Conservation (phyloP, 2,797 vertebrate genomes). For the Helostoma temminkii region DNA sequence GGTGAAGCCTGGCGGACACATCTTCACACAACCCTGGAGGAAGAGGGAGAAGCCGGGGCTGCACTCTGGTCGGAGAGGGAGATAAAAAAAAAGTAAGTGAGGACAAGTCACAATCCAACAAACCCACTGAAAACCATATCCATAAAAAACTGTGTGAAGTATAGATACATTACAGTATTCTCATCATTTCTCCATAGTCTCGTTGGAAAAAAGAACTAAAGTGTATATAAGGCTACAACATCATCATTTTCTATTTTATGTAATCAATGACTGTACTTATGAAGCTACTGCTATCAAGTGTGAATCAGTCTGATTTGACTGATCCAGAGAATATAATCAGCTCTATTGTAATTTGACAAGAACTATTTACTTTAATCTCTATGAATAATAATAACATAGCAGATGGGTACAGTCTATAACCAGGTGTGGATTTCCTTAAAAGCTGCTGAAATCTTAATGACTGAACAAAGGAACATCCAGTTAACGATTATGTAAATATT, state of each 20-base stretch:
- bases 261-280: background rate
- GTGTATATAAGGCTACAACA: background rate
- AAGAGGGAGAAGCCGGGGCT: conserved; percentile 94
- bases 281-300: background rate
- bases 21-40: conserved; percentile 94
- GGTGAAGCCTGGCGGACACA: conserved; percentile 89
- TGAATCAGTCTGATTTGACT: background rate
- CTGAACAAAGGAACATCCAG: background rate
- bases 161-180: background rate
- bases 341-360: too few species aligned
- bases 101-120: background rate
- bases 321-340: too few species aligned
- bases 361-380: too few species aligned
- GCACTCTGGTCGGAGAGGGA: conserved; percentile 84
- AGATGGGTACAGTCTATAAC: background rate
- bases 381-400: background rate
- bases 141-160: background rate
- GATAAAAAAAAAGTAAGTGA: background rate
- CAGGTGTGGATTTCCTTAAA: background rate
- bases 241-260: background rate
- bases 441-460: background rate
- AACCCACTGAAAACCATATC: background rate
- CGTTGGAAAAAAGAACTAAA: background rate
- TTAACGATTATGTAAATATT: background rate
- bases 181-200: background rate